Evolutionary conservation across 1,140 invertebrate genomes (phyloP).

Genomic region (Physella acuta): DNA sequence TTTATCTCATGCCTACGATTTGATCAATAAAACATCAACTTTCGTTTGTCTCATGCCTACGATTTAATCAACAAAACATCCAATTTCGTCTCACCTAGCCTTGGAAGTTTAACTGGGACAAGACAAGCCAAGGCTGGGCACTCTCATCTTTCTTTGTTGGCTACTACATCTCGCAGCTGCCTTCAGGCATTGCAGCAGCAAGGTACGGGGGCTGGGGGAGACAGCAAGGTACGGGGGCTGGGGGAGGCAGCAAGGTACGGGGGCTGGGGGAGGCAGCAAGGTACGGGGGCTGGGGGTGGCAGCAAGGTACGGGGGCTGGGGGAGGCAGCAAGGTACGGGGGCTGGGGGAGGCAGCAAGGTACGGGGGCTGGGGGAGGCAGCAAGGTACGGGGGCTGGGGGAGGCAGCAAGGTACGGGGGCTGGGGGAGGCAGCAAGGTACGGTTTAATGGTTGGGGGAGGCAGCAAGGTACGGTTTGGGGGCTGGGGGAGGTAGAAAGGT

Average conservation of each 20-base stretch:
- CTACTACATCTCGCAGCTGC: constrained; percentile 27
- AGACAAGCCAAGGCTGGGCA: constrained; percentile 23
- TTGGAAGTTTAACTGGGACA: constrained; percentile 26
- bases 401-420: no score
- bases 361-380: neutral
- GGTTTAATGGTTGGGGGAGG: no score
- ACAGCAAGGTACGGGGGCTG: neutral
- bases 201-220: neutral
- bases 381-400: neutral
- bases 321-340: neutral
- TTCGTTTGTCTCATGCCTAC: no score
- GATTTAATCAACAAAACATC: no score
- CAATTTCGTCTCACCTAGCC: neutral
- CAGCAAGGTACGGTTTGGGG: no score
- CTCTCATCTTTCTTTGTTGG: constrained; percentile 29
- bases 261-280: neutral
- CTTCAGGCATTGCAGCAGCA: constrained; percentile 18
- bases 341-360: neutral
- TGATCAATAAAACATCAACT: no score
- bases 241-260: neutral
- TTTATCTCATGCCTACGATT: no score
- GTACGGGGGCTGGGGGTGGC: neutral
- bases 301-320: neutral
- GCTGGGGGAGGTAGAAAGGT: no score
- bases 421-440: no score